These are phyloP conservation scores for Macroramphosus scolopax DNA, from an alignment of 2,797 vertebrate species.

Conservation along the genomic window DNA sequence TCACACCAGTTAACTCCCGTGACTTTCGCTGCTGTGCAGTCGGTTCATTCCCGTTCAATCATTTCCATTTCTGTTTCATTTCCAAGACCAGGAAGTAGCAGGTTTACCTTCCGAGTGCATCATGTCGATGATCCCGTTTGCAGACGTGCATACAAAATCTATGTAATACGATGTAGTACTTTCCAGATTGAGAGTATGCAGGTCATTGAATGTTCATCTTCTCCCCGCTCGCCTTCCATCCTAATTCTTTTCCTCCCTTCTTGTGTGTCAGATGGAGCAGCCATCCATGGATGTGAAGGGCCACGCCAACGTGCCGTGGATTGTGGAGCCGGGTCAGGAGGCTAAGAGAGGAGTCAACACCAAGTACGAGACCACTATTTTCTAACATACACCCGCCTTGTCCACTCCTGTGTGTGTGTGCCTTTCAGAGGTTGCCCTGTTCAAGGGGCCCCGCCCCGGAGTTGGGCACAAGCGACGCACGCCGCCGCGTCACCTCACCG, in stretches of 20 bases:
- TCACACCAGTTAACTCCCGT: constrained; percentile 5
- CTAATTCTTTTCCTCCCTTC: neutral
- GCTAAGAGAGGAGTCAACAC: constrained; percentile 99
- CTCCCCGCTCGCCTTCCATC: too few relatives aligned
- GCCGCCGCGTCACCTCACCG: constrained; percentile 81
- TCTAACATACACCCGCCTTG: constrained; percentile 91
- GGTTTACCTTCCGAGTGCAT: constrained; percentile 1
- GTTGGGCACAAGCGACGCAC: constrained; percentile 83
- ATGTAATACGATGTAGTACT: neutral
- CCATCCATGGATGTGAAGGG: constrained; percentile 96
- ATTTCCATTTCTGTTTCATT: too few relatives aligned
- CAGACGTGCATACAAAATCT: constrained; percentile 1
- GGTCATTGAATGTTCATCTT: neutral
- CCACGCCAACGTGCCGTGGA: constrained; percentile 97
- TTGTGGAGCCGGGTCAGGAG: constrained; percentile 99
- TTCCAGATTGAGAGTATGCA: too few relatives aligned
- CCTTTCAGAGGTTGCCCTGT: constrained; percentile 90
- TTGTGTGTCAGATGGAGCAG: constrained; percentile 89
- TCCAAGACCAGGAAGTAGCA: constrained; percentile 5
- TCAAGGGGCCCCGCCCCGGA: constrained; percentile 67
- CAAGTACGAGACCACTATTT: constrained; percentile 99
- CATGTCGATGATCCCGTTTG: constrained; percentile 1
- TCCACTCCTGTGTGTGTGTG: constrained; percentile 93
- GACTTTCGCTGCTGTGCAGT: constrained; percentile 11
- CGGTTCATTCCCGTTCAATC: constrained; percentile 1